Conservation (phyloP, 2,113 vertebrate species). For the Verasper variegatus region DNA sequence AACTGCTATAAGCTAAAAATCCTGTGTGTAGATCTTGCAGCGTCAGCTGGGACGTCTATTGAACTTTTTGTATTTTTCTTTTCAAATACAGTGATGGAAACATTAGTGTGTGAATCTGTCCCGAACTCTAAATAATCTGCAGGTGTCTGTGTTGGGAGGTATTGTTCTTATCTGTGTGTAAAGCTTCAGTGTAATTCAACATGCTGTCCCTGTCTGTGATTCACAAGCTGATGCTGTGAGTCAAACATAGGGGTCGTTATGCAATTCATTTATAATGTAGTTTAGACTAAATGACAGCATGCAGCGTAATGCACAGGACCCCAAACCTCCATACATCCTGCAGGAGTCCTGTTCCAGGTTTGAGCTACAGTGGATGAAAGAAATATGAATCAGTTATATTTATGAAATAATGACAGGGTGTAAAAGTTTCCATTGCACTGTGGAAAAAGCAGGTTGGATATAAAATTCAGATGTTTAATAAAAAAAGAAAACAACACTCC, state of each 20-base stretch:
- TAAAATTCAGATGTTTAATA: no score
- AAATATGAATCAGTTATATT: no score
- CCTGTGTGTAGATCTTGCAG: slow-evolving; percentile 16
- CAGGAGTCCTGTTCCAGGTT: no score
- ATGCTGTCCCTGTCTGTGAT: neutral
- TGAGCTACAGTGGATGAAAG: no score
- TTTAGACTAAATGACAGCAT: neutral
- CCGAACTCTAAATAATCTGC: slow-evolving; percentile 9
- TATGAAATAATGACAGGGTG: no score
- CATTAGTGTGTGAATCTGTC: neutral
- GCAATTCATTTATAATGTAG: neutral
- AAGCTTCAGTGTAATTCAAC: neutral
- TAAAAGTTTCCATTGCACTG: neutral
- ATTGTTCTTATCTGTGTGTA: no score
- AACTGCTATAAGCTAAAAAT: slow-evolving; percentile 31
- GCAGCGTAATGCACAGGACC: neutral
- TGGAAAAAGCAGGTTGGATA: no score
- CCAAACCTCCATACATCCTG: neutral
- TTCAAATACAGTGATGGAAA: slow-evolving; percentile 2
- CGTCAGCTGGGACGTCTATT: slow-evolving; percentile 23
- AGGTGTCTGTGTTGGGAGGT: neutral
- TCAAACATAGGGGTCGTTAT: neutral
- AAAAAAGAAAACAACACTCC: no score
- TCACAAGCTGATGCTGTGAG: neutral
- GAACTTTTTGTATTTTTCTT: neutral